Evolutionary conservation across 2,113 vertebrate species (phyloP), one percentile per base, ranked within the genome.

Genomic region (Gavia stellata): DNA sequence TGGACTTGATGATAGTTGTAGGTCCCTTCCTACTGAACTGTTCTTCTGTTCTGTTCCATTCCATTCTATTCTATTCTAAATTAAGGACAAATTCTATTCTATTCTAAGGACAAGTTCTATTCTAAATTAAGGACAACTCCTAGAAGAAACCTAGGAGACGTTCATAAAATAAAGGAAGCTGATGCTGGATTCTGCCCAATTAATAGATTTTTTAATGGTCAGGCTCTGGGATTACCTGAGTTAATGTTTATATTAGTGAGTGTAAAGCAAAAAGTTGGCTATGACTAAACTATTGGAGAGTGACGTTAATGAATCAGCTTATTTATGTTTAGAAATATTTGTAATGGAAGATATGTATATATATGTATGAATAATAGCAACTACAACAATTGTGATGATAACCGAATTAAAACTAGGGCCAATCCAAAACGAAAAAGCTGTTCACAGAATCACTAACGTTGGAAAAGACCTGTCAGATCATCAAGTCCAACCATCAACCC

Each of bases 71-170:
- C 14, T 36, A 24, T 29, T 36, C 21, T 40, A 18, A 40, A 52
- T n/a, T 19, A 67, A 70, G 11, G n/a, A n/a, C n/a, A n/a, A n/a
- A n/a, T 26, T 52, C 44, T 17, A 7, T 55, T n/a, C 17, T 7
- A 11, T 44, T 58, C 44, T 23, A 10, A n/a, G n/a, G n/a, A n/a
- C n/a, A n/a, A n/a, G n/a, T 61, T 44, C 14, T 36, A 24, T 29
- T 36, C 21, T 40, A 18, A 40, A 52, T n/a, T 19, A 67, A 70
- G 11, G n/a, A n/a, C n/a, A n/a, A n/a, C n/a, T n/a, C n/a, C n/a
- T n/a, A n/a, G n/a, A n/a, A n/a, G n/a, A n/a, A n/a, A n/a, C 20
- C 52, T 36, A 18, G 25, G 6, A 78, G 25, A 28, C 0, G 0
- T 63, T 47, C 59, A 40, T 40, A 78, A 59, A 83, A 53, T 50